Evolutionary conservation across 2,113 vertebrate species (phyloP).

Genomic region (Pygoscelis adeliae): DNA sequence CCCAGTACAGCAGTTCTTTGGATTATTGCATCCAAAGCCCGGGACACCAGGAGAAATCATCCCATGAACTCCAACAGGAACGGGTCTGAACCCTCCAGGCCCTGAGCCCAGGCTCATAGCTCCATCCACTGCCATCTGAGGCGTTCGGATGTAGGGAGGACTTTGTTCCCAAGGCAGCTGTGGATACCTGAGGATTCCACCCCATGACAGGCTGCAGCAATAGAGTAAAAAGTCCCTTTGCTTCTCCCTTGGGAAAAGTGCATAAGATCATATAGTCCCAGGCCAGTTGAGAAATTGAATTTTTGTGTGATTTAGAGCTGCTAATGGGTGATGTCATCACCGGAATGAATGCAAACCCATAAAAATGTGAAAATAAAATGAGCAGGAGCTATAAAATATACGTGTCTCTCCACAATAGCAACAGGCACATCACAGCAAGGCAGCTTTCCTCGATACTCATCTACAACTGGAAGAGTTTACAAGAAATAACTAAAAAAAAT

Average conservation of each 20-base stretch:
- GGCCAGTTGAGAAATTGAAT: not conserved
- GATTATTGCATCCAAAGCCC: not conserved
- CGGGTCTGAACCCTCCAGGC: not conserved
- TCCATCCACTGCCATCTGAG: not conserved
- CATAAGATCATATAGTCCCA: not conserved
- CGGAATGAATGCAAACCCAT: not conserved
- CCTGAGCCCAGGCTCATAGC: not conserved
- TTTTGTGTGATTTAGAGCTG: not conserved
- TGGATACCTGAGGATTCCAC: not conserved
- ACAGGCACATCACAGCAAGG: not conserved
- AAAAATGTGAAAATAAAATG: not conserved
- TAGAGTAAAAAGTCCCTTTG: not conserved
- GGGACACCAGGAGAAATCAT: not conserved
- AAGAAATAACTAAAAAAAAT: not conserved
- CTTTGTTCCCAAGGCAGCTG: not conserved
- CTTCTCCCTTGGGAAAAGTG: not conserved
- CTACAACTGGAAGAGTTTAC: not conserved
- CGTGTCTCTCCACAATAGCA: not conserved
- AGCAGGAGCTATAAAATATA: not conserved
- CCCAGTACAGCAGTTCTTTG: not conserved
- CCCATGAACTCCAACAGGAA: not conserved
- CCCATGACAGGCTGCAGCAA: not conserved
- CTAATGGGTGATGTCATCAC: not conserved
- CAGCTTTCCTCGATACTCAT: not conserved
- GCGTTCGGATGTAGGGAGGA: accelerated